phyloP scores from a whole-genome alignment of 2,113 vertebrate genomes.

The Percina caprodes region DNA sequence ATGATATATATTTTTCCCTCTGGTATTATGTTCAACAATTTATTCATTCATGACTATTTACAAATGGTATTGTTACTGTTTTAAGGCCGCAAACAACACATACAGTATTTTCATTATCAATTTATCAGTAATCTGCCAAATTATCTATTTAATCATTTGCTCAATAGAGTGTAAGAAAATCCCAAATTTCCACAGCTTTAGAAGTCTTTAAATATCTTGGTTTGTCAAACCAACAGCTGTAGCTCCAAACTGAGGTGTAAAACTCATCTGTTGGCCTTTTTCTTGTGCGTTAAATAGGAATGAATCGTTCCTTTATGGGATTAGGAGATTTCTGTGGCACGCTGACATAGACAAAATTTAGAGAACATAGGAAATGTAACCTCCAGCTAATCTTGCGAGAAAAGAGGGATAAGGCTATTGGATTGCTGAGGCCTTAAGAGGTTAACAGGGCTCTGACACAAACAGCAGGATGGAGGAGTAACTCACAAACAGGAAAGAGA shows the following conservation, averaged over 20 bases:
- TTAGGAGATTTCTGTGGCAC: slow-evolving; percentile 84
- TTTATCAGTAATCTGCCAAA: background rate
- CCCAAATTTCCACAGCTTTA: background rate
- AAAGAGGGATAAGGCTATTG: slow-evolving; percentile 70
- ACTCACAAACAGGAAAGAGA: background rate
- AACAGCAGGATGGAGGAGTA: slow-evolving; percentile 14
- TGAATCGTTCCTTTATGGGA: slow-evolving; percentile 73
- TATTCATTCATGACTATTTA: background rate
- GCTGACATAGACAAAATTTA: slow-evolving; percentile 82
- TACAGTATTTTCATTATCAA: background rate
- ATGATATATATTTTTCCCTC: background rate
- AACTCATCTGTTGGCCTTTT: background rate
- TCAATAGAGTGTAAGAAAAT: background rate
- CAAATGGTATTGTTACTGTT: background rate
- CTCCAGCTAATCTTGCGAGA: slow-evolving; percentile 82
- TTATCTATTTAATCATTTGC: background rate
- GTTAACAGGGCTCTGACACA: slow-evolving; percentile 57
- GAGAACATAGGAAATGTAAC: slow-evolving; percentile 82
- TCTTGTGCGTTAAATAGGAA: background rate
- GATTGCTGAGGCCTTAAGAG: slow-evolving; percentile 59
- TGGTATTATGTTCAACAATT: background rate
- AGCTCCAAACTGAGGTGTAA: background rate
- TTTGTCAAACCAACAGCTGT: background rate
- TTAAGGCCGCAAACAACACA: background rate
- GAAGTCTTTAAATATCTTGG: background rate